Percentiles rank a stretch among this genome's conserved stretches.
Conservation (phyloP, 2,797 vertebrate species). For the Channallabes apus region DNA sequence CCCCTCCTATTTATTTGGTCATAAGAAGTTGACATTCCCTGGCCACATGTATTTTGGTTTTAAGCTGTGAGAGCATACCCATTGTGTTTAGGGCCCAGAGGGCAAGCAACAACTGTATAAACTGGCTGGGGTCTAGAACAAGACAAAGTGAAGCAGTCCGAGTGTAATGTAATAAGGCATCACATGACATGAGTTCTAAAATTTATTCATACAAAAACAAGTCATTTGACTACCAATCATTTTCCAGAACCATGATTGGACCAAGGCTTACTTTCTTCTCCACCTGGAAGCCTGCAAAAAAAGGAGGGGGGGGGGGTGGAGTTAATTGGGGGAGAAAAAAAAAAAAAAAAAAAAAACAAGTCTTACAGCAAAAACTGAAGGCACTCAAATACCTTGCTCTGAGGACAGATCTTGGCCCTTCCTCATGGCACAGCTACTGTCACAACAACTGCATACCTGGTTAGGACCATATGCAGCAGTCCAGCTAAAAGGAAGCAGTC, state of each 20-base stretch:
- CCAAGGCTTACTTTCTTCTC: slow-evolving; percentile 1
- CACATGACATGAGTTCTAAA: background rate
- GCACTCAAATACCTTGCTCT: background rate
- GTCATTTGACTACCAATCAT: background rate
- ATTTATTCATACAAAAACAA: background rate
- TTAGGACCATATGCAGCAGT: slow-evolving; percentile 58
- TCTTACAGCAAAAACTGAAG: no score
- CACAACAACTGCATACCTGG: slow-evolving; percentile 63
- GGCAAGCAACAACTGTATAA: no score
- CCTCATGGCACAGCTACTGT: slow-evolving; percentile 53
- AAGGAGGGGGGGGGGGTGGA: no score
- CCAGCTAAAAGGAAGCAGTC: slow-evolving; percentile 60
- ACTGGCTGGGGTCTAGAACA: no score
- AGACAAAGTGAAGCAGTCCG: no score
- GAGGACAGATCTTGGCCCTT: background rate
- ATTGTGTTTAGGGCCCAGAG: no score
- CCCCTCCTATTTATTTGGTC: no score
- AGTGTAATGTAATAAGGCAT: background rate
- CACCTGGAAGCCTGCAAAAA: background rate
- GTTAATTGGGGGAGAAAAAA: fast-evolving
- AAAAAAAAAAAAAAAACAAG: background rate
- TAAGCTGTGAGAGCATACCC: no score
- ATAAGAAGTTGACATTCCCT: no score
- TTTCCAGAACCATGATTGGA: slow-evolving; percentile 28
- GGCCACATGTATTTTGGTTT: no score